Conservation (phyloP, 1,140 invertebrate species). For the Eupristina koningsbergeri region DNA sequence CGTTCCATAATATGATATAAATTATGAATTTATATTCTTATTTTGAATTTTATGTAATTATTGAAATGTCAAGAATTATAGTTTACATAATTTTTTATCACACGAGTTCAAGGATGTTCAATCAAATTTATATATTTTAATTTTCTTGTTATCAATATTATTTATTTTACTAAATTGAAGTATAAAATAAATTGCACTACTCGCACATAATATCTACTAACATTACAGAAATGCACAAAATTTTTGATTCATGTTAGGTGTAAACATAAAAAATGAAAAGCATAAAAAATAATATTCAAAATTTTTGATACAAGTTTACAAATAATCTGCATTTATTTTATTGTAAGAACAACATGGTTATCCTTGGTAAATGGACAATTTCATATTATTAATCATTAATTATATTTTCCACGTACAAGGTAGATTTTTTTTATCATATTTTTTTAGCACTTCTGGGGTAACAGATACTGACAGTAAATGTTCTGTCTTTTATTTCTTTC, state of each 20-base stretch:
- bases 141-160: too few species aligned
- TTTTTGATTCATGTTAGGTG: background rate
- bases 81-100: too few species aligned
- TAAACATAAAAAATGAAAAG: background rate
- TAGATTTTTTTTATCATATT: background rate
- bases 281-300: too few species aligned
- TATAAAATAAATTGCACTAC: background rate
- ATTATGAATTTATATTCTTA: too few species aligned
- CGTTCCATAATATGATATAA: too few species aligned
- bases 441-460: background rate
- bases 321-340: background rate
- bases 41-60: too few species aligned
- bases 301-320: background rate
- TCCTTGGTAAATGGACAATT: background rate
- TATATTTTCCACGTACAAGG: background rate
- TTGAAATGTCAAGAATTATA: too few species aligned
- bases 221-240: background rate
- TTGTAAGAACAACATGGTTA: background rate
- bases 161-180: too few species aligned
- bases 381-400: background rate
- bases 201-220: background rate
- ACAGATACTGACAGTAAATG: too few species aligned
- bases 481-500: too few species aligned
- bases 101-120: too few species aligned
- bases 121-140: too few species aligned